Evolutionary conservation across 1,140 invertebrate genomes (phyloP).

Genomic region (Ephestia elutella): DNA sequence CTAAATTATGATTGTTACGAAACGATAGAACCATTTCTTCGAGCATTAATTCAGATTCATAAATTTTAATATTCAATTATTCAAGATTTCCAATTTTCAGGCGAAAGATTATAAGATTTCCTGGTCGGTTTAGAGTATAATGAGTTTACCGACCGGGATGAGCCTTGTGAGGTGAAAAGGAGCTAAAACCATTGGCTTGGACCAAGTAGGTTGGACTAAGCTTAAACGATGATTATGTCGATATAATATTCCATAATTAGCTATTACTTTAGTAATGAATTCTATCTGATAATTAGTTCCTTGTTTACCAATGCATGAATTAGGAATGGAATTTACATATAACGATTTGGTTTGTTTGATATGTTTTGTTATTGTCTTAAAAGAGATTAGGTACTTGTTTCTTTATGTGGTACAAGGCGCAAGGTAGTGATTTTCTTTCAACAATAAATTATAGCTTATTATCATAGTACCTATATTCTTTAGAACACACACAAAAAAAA

Average conservation of each 20-base stretch:
- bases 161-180: constrained; percentile 32
- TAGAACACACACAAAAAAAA: too few relatives aligned
- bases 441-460: too few relatives aligned
- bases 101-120: constrained; percentile 64
- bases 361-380: too few relatives aligned
- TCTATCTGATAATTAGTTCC: not conserved
- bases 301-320: not conserved
- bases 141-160: constrained; percentile 47
- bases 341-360: too few relatives aligned
- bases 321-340: not conserved
- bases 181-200: not conserved
- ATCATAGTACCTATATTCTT: too few relatives aligned
- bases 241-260: not conserved
- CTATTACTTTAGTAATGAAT: not conserved
- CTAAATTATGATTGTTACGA: constrained; percentile 10
- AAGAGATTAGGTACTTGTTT: not conserved
- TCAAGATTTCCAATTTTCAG: constrained; percentile 66
- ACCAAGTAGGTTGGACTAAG: not conserved
- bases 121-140: constrained; percentile 61
- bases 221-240: not conserved
- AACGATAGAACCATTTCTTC: constrained; percentile 25
- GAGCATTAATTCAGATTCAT: constrained; percentile 32
- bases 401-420: too few relatives aligned
- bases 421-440: too few relatives aligned
- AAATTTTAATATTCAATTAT: constrained; percentile 61